Conservation (phyloP, 2,113 vertebrate genomes). For the Xiphorhynchus elegans region DNA sequence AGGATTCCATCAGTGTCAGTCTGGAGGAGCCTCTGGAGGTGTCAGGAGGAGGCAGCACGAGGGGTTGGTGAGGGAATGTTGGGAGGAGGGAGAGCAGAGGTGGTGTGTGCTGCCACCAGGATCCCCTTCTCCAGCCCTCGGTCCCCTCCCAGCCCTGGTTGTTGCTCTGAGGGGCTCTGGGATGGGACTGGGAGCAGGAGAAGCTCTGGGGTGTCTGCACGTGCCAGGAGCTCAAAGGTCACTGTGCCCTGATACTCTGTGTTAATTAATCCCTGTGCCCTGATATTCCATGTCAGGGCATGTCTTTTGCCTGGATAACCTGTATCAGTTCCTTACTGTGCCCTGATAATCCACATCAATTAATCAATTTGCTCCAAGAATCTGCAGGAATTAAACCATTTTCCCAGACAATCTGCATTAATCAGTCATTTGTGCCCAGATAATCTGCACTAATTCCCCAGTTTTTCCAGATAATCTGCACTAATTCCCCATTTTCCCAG, state of each 20-base stretch:
- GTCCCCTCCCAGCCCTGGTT: background rate
- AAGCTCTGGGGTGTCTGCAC: accelerated
- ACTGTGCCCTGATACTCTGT: background rate
- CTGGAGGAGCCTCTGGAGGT: background rate
- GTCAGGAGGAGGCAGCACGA: background rate
- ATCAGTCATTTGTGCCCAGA: no score
- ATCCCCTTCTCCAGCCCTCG: background rate
- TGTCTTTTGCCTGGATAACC: background rate
- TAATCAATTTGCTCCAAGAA: background rate
- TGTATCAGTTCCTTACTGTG: background rate
- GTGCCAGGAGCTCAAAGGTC: accelerated
- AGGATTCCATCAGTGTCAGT: accelerated
- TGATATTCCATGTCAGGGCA: background rate
- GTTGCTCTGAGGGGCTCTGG: background rate
- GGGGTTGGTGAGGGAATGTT: background rate
- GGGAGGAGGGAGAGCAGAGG: background rate
- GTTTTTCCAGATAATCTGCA: background rate
- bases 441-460: background rate
- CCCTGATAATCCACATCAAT: background rate
- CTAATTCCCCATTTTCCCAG: background rate
- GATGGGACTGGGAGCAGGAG: background rate
- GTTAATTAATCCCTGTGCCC: background rate
- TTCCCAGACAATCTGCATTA: background rate
- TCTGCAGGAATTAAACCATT: background rate
- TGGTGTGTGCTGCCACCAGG: background rate